Percentiles rank a stretch among this genome's conserved stretches.
Evolutionary conservation across 2,797 vertebrate genomes (phyloP).

Genomic region (Sorex maritimensis): DNA sequence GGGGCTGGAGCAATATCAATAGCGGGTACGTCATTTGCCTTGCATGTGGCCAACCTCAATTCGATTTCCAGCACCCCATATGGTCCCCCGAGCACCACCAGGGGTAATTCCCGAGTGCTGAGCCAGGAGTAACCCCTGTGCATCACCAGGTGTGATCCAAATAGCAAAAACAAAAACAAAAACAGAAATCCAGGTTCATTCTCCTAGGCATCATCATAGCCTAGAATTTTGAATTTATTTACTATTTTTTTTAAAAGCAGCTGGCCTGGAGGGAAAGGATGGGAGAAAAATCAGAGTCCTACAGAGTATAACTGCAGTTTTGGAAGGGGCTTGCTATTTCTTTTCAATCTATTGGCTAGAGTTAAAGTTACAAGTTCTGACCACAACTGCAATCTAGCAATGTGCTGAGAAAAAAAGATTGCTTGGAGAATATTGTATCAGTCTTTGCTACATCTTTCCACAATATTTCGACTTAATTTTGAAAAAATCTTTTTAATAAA

Average conservation of each 20-base stretch:
- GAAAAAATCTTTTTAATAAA: not conserved
- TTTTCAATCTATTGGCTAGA: not conserved
- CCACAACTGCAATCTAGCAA: not conserved
- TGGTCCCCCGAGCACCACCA: no score
- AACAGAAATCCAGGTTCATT: not conserved
- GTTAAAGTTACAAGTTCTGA: not conserved
- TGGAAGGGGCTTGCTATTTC: not conserved
- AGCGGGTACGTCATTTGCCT: no score
- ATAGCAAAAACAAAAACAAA: no score
- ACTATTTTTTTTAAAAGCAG: not conserved
- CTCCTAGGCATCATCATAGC: not conserved
- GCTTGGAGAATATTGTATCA: not conserved
- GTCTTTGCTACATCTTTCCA: slow-evolving; percentile 16
- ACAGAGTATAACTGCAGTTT: not conserved
- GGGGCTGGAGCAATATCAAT: no score
- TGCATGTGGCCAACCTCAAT: no score
- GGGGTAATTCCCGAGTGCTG: no score
- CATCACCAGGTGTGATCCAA: no score
- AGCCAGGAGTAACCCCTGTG: no score
- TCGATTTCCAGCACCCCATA: no score
- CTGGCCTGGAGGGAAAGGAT: slow-evolving; percentile 15
- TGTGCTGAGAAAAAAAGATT: not conserved
- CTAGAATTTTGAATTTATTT: not conserved
- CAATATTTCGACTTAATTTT: slow-evolving; percentile 30
- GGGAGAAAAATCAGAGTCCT: not conserved